These are phyloP conservation scores for Balaeniceps rex DNA, from an alignment of 2,113 vertebrate species.

Conservation along the genomic window DNA sequence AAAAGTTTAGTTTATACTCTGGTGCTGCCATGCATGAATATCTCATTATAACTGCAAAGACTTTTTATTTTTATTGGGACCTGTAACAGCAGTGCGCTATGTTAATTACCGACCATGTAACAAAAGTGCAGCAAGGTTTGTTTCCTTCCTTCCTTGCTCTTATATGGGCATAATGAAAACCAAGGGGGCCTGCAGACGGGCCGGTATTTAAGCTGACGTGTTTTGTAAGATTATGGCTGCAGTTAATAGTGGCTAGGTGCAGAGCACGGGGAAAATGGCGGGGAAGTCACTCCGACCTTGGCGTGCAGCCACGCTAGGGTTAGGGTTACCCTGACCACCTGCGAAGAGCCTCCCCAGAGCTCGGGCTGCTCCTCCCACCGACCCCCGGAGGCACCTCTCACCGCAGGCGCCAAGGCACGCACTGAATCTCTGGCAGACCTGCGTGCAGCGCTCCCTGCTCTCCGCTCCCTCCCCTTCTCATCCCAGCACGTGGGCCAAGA, in stretches of 20 bases:
- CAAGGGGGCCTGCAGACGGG: background rate
- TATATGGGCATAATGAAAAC: background rate
- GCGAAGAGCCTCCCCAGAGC: background rate
- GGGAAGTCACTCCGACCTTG: background rate
- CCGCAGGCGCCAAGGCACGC: background rate
- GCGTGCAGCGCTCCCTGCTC: accelerated
- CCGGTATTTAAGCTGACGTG: background rate
- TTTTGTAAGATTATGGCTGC: background rate
- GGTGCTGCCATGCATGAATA: slow-evolving; percentile 22
- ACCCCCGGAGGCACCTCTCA: background rate
- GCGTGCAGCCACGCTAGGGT: accelerated
- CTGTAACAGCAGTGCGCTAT: background rate
- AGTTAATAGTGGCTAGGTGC: background rate
- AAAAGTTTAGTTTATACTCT: slow-evolving; percentile 19
- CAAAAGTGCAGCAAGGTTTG: background rate
- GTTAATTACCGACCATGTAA: background rate
- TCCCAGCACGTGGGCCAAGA: too few species aligned
- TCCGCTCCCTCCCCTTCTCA: background rate
- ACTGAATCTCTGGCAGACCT: accelerated
- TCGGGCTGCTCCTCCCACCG: accelerated
- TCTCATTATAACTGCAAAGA: slow-evolving; percentile 29
- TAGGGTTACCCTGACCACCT: background rate
- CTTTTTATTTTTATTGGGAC: slow-evolving; percentile 5
- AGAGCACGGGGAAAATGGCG: accelerated
- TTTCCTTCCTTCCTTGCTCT: background rate